Base-by-base conservation (phyloP, 2,888 invertebrate species). In the Lasioglossum leucozonium region DNA sequence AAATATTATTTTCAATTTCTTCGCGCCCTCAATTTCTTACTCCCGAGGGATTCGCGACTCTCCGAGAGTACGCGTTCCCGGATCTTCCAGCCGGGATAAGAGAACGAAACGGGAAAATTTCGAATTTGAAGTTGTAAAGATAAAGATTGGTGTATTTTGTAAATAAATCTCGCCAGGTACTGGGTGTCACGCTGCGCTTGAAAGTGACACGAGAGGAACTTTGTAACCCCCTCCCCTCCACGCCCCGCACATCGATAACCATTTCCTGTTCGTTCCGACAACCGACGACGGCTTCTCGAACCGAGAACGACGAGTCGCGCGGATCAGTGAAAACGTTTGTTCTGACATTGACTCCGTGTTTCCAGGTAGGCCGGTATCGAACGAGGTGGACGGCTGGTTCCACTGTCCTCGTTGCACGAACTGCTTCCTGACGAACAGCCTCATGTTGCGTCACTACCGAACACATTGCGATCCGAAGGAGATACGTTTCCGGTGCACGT, bases 401-500 rank as follows among this genome's bases (percentile, higher is more conserved):
- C 87, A 78, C 67, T 91, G 91, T 82, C 90, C 91, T 26, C 89
- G 91, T 79, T 92, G 91, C 79, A 89, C 91, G 0, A 90, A 87
- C 76, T 86, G 87, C 81, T 92, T 92, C 83, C 87, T 89, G 8
- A 87, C 92, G 79, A 90, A 91, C 86, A 90, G 91, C 69, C 90
- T 91, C 81, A 87, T 94, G 83, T 69, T 92, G n/a, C 92, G 93
- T 22, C 95, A 95, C 88, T 91, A 91, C 80, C 93, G 91, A 75
- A 93, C 91, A 72, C 95, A 94, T 84, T 93, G 94, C 85, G 90
- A 92, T 55, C 87, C 87, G 22, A 81, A 91, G 79, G 93, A 93
- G 91, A 87, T 92, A 1, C 92, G 94, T 79, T 95, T 94, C 85
- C 91, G 93, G 79, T 95, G 94, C 81, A 91, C 92, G 13, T 93